Percentiles rank a stretch among this genome's conserved stretches.
These are phyloP conservation scores for Drosophila mimetica DNA, from an alignment of 2,888 invertebrate genomes.

Conservation along the genomic window DNA sequence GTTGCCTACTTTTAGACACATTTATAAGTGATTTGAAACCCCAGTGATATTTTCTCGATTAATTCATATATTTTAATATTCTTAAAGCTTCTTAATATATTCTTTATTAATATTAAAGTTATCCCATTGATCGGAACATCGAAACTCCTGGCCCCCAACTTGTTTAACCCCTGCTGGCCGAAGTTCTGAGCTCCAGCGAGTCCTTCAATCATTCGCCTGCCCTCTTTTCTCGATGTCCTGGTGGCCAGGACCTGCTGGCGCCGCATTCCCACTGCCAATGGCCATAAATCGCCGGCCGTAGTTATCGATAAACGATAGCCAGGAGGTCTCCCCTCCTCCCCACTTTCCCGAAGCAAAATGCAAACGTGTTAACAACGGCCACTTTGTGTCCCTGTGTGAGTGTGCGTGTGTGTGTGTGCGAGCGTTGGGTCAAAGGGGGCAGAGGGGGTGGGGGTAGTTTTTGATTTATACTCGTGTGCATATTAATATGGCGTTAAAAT, in stretches of 20 bases:
- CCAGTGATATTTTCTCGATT: no score
- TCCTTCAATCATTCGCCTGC: slow-evolving; percentile 29
- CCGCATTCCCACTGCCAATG: slow-evolving; percentile 48
- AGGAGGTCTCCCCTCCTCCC: slow-evolving; percentile 13
- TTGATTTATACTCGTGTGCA: slow-evolving; percentile 74
- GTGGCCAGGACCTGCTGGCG: slow-evolving; percentile 40
- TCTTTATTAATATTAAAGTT: neutral
- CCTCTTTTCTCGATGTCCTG: slow-evolving; percentile 12
- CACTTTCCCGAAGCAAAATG: slow-evolving; percentile 60
- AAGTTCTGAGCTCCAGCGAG: slow-evolving; percentile 4
- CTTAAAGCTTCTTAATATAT: no score
- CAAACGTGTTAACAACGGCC: slow-evolving; percentile 76
- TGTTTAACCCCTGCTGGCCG: neutral
- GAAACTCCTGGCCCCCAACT: neutral
- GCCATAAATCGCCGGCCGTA: slow-evolving; percentile 56
- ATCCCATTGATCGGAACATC: neutral
- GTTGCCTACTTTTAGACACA: no score
- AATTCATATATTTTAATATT: no score
- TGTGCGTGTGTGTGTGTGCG: slow-evolving; percentile 16
- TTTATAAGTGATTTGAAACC: no score
- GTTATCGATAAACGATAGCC: slow-evolving; percentile 67
- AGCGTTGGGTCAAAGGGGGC: slow-evolving; percentile 28
- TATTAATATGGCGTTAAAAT: slow-evolving; percentile 80
- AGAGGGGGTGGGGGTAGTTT: slow-evolving; percentile 19
- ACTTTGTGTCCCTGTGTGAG: slow-evolving; percentile 53